Base-by-base conservation (phyloP, 92 coral and sea anemone species). In the Umimayanthus chanpuru region DNA sequence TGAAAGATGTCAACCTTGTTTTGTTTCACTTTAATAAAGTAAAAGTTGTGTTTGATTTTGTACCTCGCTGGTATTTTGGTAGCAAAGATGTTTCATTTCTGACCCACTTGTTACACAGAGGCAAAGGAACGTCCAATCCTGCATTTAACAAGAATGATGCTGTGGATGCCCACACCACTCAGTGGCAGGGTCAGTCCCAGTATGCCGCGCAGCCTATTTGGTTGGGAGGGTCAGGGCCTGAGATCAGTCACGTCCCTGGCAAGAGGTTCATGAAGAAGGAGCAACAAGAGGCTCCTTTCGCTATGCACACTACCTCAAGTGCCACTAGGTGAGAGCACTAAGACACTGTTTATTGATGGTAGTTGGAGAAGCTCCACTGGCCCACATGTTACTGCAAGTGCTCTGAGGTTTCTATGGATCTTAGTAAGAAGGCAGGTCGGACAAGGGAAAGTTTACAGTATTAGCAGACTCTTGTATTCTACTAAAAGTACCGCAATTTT, bases 151-250 rank as follows among this genome's bases (percentile, higher is more conserved):
- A 83, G 67, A 26, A 55, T 55, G 87, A 83, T 38, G 32, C 77
- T 11, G 87, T 70, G 58, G 87, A 83, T 26, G 77, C 44, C 39
- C 32, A 25, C n/a, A 72, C 66, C 25, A 73, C 86, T 11, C 77
- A 12, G 41, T 28, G 40, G 67, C 87, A 83, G 70, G 41, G 66
- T 9, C 87, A 70, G 77, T 25, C 28, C 78, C 73, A 26, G 5
- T 72, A 70, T 43, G 16, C 65, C 9, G 28, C 58, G 61, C 87
- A 92, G 55, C 96, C 96, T 47, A 92, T 92, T 21, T 94, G 94
- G 96, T 61, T 94, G 68, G 94, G 96, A 23, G 96, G 96, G 41
- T 88, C 93, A 72, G 96, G 96, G 3, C 94, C 96, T 6, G 94
- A 94, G 85, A 81, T 88, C 88, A 91, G 92, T 16, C 91, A 88